A percentile compares a stretch with the other conserved stretches of the same genome.
Evolutionary conservation across 1,140 invertebrate species (phyloP).

Genomic region (Aphelinus atriplicis): DNA sequence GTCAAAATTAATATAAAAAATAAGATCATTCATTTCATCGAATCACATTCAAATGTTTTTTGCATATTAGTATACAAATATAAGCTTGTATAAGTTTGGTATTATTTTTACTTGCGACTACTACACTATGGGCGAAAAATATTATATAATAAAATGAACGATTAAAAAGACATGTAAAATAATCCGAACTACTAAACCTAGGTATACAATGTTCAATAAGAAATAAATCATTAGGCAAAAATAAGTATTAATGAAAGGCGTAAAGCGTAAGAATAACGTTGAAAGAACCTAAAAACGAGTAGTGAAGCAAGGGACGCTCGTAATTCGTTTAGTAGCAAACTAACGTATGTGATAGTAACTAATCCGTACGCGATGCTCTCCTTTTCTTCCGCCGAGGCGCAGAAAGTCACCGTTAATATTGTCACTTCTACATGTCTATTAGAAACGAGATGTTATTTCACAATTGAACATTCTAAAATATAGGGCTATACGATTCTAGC

Average conservation of each 20-base stretch:
- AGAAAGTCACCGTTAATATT: conserved; percentile 39
- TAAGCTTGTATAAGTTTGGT: too few relatives aligned
- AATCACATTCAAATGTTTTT: too few relatives aligned
- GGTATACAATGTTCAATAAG: conserved; percentile 14
- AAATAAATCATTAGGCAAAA: conserved; percentile 42
- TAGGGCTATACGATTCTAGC: conserved; percentile 12
- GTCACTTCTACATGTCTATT: conserved; percentile 16
- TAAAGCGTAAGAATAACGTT: conserved; percentile 29
- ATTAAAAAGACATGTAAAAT: not conserved
- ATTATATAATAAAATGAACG: too few relatives aligned
- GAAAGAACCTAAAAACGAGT: conserved; percentile 32
- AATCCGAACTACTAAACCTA: not conserved
- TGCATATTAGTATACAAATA: too few relatives aligned
- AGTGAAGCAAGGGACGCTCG: conserved; percentile 35
- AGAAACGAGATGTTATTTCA: conserved; percentile 20
- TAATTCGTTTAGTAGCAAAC: conserved; percentile 44
- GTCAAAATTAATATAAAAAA: too few relatives aligned
- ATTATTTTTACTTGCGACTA: too few relatives aligned
- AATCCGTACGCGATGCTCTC: conserved; percentile 48
- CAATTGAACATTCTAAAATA: not conserved
- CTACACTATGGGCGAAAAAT: too few relatives aligned
- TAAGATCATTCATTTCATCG: too few relatives aligned
- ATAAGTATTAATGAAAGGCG: conserved; percentile 35
- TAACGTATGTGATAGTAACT: conserved; percentile 50
- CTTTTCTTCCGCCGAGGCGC: conserved; percentile 23